Conservation (phyloP, 2,113 vertebrate species). For the Scatophagus argus region DNA sequence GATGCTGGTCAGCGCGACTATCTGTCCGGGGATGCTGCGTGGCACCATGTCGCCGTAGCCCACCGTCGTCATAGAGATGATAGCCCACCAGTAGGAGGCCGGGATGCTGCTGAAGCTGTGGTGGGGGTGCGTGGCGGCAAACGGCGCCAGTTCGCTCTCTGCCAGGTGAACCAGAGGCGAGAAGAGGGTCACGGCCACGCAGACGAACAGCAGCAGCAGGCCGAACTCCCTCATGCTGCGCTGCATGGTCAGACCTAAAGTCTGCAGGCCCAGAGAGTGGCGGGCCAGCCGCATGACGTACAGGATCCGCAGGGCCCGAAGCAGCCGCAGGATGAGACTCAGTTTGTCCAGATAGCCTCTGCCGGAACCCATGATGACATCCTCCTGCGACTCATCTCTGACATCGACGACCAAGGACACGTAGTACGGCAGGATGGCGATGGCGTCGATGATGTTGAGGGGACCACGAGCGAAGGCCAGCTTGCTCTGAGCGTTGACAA, state of each 20-base stretch:
- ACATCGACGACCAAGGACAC: constrained; percentile 91
- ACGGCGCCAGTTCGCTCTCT: constrained; percentile 87
- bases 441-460: constrained; percentile 93
- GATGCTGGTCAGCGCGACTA: constrained; percentile 95
- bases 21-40: constrained; percentile 91
- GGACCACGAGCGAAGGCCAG: constrained; percentile 92
- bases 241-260: constrained; percentile 91
- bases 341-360: constrained; percentile 93
- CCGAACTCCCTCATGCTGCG: constrained; percentile 91
- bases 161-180: constrained; percentile 93
- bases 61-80: constrained; percentile 98
- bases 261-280: constrained; percentile 96
- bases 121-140: constrained; percentile 81
- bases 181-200: constrained; percentile 92
- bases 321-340: constrained; percentile 90
- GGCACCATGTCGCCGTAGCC: constrained; percentile 98
- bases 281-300: constrained; percentile 96
- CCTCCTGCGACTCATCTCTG: constrained; percentile 75
- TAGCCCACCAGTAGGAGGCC: constrained; percentile 97
- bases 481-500: constrained; percentile 92
- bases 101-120: constrained; percentile 96
- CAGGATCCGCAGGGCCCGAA: constrained; percentile 93
- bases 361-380: constrained; percentile 54
- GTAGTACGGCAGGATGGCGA: constrained; percentile 97
- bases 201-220: constrained; percentile 93